Base-by-base conservation (phyloP, 2,797 vertebrate species). In the Neosilurus hyrtlii region DNA sequence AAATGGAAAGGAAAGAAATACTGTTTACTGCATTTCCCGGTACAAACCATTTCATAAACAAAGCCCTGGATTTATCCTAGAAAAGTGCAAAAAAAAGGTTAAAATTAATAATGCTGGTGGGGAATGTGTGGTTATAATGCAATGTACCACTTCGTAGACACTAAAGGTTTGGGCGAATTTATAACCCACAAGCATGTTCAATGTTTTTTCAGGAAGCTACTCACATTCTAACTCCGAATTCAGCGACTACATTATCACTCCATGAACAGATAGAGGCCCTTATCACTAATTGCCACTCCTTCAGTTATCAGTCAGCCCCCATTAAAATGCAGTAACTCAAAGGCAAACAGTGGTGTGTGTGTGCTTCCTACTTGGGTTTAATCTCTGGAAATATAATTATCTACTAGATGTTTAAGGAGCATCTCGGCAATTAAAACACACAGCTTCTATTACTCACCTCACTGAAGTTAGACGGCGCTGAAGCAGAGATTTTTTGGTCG, bases 1-100 rank as follows among this genome's bases (percentile, higher is more conserved):
- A 74, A 57, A 67, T 24, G 35, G 67, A 59, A 84, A 70, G 73
- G 73, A 77, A 54, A 74, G 61, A 79, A 83, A 74, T 65, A 86
- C 74, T 79, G 84, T 85, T 87, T 86, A 89, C 83, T 67, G 66
- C 65, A 43, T 79, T 84, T 80, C 56, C 78, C 37, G 11, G 30
- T 24, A 26, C n/a, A 75, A 71, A 81, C 79, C 63, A 72, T 86
- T 84, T 86, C 63, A 81, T 75, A 76, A n/a, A 76, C 0, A 20
- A 76, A 76, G 57, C 37, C 22, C 14, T 62, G 37, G 35, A 10
- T 49, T 49, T 63, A 51, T 37, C 63, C 18, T 6, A 52, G 26
- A 52, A 35, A 37, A 43, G 61, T 3, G 49, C 22, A 54, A 9
- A 20, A n/a, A 56, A 66, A 3, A 68, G 43, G 2, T 43, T 63